Conservation (phyloP, 2,797 vertebrate species). For the Anabacerthia variegaticeps region DNA sequence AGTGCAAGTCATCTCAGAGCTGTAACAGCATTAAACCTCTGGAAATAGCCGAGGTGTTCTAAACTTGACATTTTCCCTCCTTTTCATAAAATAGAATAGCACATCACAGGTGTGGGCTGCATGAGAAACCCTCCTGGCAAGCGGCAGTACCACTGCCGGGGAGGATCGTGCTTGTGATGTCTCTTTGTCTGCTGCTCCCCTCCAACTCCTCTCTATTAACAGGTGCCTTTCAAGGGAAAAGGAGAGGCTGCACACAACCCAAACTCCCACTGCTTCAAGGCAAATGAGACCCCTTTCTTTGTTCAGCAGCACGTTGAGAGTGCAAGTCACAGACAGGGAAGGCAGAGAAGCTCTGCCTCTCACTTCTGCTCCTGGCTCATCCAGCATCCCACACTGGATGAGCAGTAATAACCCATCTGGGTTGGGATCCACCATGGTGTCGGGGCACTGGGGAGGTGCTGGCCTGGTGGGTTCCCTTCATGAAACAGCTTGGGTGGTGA, state of each 20-base stretch:
- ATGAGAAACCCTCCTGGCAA: neutral
- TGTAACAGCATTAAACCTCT: neutral
- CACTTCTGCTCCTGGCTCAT: neutral
- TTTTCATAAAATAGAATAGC: slow-evolving; percentile 11
- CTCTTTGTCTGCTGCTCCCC: slow-evolving; percentile 7
- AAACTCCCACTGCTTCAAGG: neutral
- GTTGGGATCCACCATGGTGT: accelerated
- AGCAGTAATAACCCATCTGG: too few relatives aligned
- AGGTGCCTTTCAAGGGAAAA: slow-evolving; percentile 18
- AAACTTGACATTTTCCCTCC: slow-evolving; percentile 3
- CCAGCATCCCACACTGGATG: neutral
- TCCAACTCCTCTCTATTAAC: slow-evolving; percentile 7
- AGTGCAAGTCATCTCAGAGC: neutral
- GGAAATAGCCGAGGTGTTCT: neutral
- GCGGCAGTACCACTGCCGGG: neutral
- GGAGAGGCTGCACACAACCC: neutral
- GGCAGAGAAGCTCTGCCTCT: neutral
- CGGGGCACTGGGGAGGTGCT: accelerated
- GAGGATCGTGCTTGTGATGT: neutral
- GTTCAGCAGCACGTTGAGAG: neutral
- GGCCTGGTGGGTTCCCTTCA: neutral
- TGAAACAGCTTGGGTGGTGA: neutral
- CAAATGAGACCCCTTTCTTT: neutral
- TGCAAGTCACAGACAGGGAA: neutral
- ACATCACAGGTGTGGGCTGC: slow-evolving; percentile 9